Percentiles rank a stretch among this genome's conserved stretches.
phyloP scores from a whole-genome alignment of 2,113 vertebrate species.

The Podarcis raffonei region DNA sequence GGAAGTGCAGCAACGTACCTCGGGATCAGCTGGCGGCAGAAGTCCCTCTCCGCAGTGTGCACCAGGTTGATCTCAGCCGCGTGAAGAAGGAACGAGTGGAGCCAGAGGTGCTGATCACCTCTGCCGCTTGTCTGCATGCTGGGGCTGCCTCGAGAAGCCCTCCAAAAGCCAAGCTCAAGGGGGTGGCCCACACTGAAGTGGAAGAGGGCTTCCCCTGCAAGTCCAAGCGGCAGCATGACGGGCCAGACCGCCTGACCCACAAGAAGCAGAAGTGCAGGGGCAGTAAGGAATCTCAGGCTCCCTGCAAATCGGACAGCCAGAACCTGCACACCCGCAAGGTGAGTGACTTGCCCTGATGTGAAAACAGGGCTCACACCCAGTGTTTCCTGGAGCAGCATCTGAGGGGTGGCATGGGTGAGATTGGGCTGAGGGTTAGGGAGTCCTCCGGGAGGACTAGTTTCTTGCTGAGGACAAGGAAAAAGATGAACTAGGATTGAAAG shows the following conservation, averaged over 20 bases:
- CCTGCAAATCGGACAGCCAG: slow-evolving; percentile 52
- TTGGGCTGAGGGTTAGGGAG: background rate
- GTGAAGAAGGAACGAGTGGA: slow-evolving; percentile 80
- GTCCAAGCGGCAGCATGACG: slow-evolving; percentile 70
- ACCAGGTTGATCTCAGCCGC: slow-evolving; percentile 78
- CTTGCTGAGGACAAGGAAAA: background rate
- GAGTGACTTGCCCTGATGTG: background rate
- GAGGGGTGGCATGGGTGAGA: background rate
- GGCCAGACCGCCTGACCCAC: slow-evolving; percentile 56
- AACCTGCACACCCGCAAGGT: slow-evolving; percentile 73
- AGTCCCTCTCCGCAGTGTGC: background rate
- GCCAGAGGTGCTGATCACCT: slow-evolving; percentile 65
- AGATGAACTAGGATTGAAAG: background rate
- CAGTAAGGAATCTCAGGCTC: slow-evolving; percentile 53
- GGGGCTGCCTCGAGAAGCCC: slow-evolving; percentile 57
- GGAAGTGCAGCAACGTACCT: slow-evolving; percentile 45
- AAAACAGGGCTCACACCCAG: too few species aligned
- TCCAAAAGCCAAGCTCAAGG: slow-evolving; percentile 53
- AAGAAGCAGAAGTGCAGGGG: slow-evolving; percentile 76
- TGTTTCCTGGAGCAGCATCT: background rate
- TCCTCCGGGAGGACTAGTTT: background rate
- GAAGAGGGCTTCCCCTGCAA: slow-evolving; percentile 72
- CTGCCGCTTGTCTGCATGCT: slow-evolving; percentile 63
- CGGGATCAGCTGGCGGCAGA: background rate
- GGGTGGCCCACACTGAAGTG: slow-evolving; percentile 67